Percentiles rank a stretch among this genome's conserved stretches.
Evolutionary conservation across 2,113 vertebrate species (phyloP).

Genomic region (Hassar affinis): DNA sequence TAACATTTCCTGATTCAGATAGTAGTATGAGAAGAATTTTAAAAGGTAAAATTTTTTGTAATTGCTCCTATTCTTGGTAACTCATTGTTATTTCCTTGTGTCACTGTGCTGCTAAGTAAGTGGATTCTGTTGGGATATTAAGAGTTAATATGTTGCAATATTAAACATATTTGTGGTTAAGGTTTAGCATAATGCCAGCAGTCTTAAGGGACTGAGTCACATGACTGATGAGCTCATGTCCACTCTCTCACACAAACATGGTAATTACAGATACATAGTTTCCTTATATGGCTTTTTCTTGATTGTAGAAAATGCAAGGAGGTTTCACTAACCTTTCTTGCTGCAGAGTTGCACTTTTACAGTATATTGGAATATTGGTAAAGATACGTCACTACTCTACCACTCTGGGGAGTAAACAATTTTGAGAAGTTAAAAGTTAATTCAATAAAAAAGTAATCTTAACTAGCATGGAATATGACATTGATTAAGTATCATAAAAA

Average conservation of each 20-base stretch:
- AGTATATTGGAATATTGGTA: not conserved
- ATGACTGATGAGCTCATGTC: conserved; percentile 29
- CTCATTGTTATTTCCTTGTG: not conserved
- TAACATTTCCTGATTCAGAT: not conserved
- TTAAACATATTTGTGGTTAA: conserved; percentile 38
- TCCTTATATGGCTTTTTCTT: conserved; percentile 37
- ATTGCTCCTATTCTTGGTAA: not conserved
- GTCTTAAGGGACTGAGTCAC: not conserved
- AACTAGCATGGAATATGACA: not conserved
- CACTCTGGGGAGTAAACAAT: not conserved
- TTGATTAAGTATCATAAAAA: not conserved
- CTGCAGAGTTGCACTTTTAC: not conserved
- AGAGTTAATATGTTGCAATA: conserved; percentile 28
- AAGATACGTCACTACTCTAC: not conserved
- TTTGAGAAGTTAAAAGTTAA: not conserved
- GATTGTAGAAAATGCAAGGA: not conserved
- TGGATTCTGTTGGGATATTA: not conserved
- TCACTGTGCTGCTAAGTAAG: not conserved
- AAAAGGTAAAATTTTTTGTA: not conserved
- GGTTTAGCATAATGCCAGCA: not conserved
- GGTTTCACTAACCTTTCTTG: not conserved
- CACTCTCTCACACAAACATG: conserved; percentile 12
- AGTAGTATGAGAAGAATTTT: not conserved
- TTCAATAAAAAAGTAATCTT: not conserved
- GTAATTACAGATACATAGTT: conserved; percentile 9